A percentile compares a stretch with the other conserved stretches of the same genome.
These are phyloP conservation scores for Macquaria ambigua DNA, from an alignment of 2,113 vertebrate genomes.

Conservation along the genomic window DNA sequence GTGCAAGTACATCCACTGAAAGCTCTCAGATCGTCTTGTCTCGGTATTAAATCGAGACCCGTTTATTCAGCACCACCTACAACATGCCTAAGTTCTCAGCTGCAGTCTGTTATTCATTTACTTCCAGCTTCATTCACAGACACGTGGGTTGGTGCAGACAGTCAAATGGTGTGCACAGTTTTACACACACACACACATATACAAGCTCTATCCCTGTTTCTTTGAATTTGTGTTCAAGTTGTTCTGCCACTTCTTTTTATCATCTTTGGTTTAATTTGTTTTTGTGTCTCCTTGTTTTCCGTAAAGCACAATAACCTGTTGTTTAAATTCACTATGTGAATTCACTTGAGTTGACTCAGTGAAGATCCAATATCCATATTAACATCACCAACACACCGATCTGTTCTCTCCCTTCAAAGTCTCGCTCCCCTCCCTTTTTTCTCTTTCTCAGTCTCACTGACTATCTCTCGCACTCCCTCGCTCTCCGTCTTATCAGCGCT, in stretches of 20 bases:
- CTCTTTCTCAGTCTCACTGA: constrained; percentile 38
- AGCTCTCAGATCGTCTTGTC: constrained; percentile 46
- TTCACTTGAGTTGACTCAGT: constrained; percentile 26
- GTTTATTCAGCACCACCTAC: constrained; percentile 69
- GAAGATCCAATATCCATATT: constrained; percentile 32
- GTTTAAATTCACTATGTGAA: constrained; percentile 19
- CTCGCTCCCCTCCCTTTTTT: constrained; percentile 1
- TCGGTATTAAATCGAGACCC: constrained; percentile 54
- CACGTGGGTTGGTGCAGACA: constrained; percentile 63
- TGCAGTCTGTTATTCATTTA: constrained; percentile 70
- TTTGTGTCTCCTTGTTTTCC: constrained; percentile 18
- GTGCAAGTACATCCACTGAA: constrained; percentile 22
- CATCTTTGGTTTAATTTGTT: constrained; percentile 32
- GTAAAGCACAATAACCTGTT: constrained; percentile 18
- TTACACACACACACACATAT: constrained; percentile 1
- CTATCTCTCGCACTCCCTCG: constrained; percentile 25
- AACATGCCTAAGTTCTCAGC: constrained; percentile 56
- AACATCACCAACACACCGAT: constrained; percentile 33
- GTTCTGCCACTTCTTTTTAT: constrained; percentile 5
- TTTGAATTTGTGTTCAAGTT: constrained; percentile 4
- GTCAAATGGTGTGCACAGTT: constrained; percentile 26
- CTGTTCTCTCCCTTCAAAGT: constrained; percentile 45
- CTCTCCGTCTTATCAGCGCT: constrained; percentile 65
- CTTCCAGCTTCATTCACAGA: constrained; percentile 69
- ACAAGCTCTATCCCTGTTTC: constrained; percentile 1